Base-by-base conservation (phyloP, 2,888 invertebrate genomes). In the Spialia ferax region DNA sequence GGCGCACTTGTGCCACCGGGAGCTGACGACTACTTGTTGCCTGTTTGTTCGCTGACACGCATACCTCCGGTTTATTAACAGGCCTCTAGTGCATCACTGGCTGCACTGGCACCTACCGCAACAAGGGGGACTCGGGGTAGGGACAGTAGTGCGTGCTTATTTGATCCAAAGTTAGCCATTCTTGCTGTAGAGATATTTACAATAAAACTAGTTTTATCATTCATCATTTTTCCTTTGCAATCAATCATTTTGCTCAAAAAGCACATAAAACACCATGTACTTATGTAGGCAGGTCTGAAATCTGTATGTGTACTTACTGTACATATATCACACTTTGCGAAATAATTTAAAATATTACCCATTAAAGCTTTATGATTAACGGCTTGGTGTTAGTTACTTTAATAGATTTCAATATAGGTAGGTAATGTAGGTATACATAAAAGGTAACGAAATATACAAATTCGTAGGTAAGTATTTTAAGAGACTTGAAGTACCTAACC, bases 1-100 rank as follows among this genome's bases (percentile, higher is more conserved):
- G 69, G 83, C 80, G 79, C 87, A 87, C 87, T 89, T 84, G 86
- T 84, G 82, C 77, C 80, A 78, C 79, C 69, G 85, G 80, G 80
- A 84, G 82, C 57, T 50, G 77, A 76, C 38, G 38, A 52, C 65
- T 57, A 79, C 79, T 82, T 74, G 77, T 76, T 76, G 73, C 77
- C 63, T 91, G 83, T 91, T 91, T 91, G 83, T 79, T 76, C 77
- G 82, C 88, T 87, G 88, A 86, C 85, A 86, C 86, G 89, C 89
- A 89, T 91, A 86, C 86, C 87, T 80, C 79, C 80, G 79, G 81
- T 81, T 85, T 83, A 50, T 59, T 59, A 59, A 26, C 38, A 38
- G 32, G 26, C n/a, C 42, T 55, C 32, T 48, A 56, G 45, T 56
- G 56, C 29, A 23, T 10, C 18, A 56, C 20, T 48, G 56, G 20